Percentiles rank a stretch among this genome's conserved stretches.
Evolutionary conservation across 2,113 vertebrate species (phyloP).

Genomic region (Austrofundulus limnaeus): DNA sequence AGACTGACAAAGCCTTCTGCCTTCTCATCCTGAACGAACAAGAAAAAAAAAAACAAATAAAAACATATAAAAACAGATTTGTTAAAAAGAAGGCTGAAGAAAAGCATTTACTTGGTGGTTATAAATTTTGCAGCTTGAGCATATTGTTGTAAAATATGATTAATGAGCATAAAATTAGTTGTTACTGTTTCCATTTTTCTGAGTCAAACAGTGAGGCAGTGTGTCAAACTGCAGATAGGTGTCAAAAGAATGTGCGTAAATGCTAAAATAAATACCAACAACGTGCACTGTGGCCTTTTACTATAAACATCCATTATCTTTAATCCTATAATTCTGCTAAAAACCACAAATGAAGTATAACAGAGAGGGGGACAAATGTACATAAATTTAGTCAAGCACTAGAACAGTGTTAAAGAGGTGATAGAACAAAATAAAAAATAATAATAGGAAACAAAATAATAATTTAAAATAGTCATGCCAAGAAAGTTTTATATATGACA

Average conservation of each 20-base stretch:
- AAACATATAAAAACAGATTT: too few species aligned
- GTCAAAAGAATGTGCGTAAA: not conserved
- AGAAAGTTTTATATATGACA: too few species aligned
- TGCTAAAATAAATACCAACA: not conserved
- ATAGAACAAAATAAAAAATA: too few species aligned
- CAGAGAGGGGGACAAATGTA: too few species aligned
- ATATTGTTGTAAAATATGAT: not conserved
- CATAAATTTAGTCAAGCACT: too few species aligned
- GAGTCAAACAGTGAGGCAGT: not conserved
- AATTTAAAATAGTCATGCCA: too few species aligned
- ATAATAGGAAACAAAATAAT: too few species aligned
- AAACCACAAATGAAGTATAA: too few species aligned
- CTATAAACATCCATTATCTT: not conserved
- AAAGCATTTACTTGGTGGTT: too few species aligned
- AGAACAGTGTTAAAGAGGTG: too few species aligned
- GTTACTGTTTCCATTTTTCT: not conserved
- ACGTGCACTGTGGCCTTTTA: not conserved
- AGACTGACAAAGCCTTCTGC: constrained; percentile 98
- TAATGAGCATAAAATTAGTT: not conserved
- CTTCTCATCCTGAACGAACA: constrained; percentile 88
- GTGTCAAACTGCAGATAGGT: not conserved
- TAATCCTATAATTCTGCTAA: not conserved
- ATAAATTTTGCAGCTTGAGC: too few species aligned
- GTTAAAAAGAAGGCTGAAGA: not conserved
- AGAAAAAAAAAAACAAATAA: not conserved